Evolutionary conservation across 2,888 invertebrate species (phyloP).

Genomic region (Drymonia ruficornis): DNA sequence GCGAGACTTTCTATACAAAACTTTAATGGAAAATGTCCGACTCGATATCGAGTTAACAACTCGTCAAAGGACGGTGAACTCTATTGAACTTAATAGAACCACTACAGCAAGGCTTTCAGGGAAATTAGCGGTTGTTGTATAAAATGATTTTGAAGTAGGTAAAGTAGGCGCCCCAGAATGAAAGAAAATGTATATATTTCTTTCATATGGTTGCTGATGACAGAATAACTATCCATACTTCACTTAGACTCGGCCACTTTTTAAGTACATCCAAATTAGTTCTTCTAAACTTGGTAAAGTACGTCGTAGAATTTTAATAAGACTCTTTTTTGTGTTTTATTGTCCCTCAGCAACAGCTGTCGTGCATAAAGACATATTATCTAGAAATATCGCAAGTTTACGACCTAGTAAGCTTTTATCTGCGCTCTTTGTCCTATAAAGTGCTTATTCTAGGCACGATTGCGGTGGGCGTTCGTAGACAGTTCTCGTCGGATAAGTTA

Average conservation of each 20-base stretch:
- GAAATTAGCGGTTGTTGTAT: neutral
- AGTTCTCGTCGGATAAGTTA: neutral
- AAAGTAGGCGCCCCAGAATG: no score
- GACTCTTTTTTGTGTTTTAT: neutral
- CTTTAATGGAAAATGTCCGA: neutral
- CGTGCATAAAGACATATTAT: neutral
- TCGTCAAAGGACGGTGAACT: neutral
- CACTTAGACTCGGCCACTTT: no score
- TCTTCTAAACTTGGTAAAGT: no score
- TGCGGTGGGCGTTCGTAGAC: neutral
- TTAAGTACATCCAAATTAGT: no score
- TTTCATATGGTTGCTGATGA: no score
- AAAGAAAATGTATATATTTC: no score
- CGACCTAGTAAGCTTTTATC: slow-evolving; percentile 1
- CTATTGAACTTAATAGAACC: neutral
- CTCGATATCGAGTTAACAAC: neutral
- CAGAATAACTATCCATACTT: no score
- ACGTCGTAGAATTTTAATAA: neutral
- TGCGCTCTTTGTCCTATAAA: neutral
- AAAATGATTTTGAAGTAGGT: no score
- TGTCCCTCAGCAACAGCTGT: neutral
- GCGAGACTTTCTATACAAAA: neutral
- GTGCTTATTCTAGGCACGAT: neutral
- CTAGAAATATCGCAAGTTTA: neutral
- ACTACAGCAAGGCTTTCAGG: neutral